Evolutionary conservation across 2,797 vertebrate genomes (phyloP).

Genomic region (Ataeniobius toweri): DNA sequence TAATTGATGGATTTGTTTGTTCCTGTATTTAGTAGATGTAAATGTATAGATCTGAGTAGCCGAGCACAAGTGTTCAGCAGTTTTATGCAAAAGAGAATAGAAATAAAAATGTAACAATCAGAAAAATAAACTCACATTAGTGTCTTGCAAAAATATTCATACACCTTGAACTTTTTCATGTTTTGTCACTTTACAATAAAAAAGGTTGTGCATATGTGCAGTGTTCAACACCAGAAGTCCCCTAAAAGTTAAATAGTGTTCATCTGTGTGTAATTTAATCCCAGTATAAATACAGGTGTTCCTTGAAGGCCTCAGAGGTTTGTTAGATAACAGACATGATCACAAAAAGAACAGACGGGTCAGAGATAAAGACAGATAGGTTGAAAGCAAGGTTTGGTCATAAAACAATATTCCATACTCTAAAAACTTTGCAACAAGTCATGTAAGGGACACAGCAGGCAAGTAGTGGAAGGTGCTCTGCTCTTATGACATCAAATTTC

Average conservation of each 20-base stretch:
- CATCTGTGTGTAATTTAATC: background rate
- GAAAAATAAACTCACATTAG: constrained; percentile 17
- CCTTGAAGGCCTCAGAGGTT: too few species aligned
- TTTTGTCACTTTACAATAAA: background rate
- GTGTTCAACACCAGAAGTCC: background rate
- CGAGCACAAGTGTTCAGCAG: constrained; percentile 15
- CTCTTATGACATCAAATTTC: too few species aligned
- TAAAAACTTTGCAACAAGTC: too few species aligned
- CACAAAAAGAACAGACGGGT: background rate
- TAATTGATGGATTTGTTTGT: constrained; percentile 57
- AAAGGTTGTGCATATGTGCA: too few species aligned
- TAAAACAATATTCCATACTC: too few species aligned
- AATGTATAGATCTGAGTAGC: constrained; percentile 32
- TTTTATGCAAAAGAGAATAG: constrained; percentile 25
- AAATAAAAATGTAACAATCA: constrained; percentile 20
- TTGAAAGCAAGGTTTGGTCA: too few species aligned
- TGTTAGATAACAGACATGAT: background rate
- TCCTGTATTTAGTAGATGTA: constrained; percentile 42
- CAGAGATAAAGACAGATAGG: background rate
- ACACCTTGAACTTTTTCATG: background rate
- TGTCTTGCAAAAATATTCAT: background rate
- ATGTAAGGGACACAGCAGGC: too few species aligned
- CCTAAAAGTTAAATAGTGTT: background rate
- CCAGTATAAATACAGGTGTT: too few species aligned
- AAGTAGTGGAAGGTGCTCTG: too few species aligned